A percentile compares a stretch with the other conserved stretches of the same genome.
Evolutionary conservation across 2,888 invertebrate species (phyloP).

Genomic region (Pollenia labialis): DNA sequence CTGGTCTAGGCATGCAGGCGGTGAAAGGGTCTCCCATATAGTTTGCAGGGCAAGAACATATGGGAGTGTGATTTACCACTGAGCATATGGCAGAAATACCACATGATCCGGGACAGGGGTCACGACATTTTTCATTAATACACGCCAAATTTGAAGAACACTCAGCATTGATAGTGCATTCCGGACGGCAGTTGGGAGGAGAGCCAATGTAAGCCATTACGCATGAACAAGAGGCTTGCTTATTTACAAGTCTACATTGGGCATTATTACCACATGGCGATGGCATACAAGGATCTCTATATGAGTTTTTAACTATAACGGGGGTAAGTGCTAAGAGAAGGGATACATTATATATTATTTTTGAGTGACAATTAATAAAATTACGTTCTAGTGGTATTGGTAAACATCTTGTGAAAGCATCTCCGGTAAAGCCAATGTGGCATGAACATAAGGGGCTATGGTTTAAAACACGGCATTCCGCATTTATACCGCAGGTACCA

Average conservation of each 20-base stretch:
- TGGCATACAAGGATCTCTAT: conserved; percentile 87
- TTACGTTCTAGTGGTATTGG: conserved; percentile 83
- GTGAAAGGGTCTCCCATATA: conserved; percentile 88
- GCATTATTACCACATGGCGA: conserved; percentile 89
- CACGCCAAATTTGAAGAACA: conserved; percentile 88
- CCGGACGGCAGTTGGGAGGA: conserved; percentile 88
- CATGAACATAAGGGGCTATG: conserved; percentile 91
- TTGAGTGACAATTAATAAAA: conserved; percentile 74
- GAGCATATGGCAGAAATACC: conserved; percentile 86
- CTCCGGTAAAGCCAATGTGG: conserved; percentile 87
- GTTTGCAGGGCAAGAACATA: conserved; percentile 86
- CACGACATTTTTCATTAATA: conserved; percentile 87
- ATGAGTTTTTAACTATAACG: conserved; percentile 75
- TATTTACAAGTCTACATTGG: conserved; percentile 86
- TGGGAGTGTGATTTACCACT: conserved; percentile 87
- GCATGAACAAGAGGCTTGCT: conserved; percentile 87
- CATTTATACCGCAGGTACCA: conserved; percentile 90
- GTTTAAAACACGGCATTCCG: conserved; percentile 85
- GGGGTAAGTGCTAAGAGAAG: conserved; percentile 68
- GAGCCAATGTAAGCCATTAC: conserved; percentile 86
- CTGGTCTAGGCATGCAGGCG: conserved; percentile 84
- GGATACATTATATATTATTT: neutral
- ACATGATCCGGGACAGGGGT: conserved; percentile 89
- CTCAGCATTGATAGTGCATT: conserved; percentile 88
- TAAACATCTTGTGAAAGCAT: conserved; percentile 87